Percentiles rank a stretch among this genome's conserved stretches.
phyloP scores from a whole-genome alignment of 2,113 vertebrate species.

The Manacus vitellinus region DNA sequence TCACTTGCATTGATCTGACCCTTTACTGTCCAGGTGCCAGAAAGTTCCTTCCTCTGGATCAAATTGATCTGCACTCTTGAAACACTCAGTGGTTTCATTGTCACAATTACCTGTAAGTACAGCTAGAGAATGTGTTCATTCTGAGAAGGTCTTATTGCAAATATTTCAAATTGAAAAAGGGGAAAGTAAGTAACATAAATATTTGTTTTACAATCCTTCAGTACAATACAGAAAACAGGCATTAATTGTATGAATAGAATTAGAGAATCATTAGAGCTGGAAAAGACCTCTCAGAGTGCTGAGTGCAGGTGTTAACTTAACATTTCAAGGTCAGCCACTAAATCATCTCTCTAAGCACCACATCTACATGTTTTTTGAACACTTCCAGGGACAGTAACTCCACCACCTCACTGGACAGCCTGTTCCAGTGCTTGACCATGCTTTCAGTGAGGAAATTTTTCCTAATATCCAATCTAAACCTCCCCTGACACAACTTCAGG shows the following conservation, averaged over 20 bases:
- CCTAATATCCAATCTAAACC: background rate
- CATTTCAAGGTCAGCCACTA: background rate
- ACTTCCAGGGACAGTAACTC: background rate
- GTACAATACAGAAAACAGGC: background rate
- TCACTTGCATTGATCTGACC: background rate
- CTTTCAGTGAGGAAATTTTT: background rate
- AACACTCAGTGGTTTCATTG: background rate
- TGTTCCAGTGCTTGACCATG: accelerated
- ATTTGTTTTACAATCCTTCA: background rate
- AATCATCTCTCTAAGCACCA: background rate
- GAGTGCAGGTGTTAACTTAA: no score
- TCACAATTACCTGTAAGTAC: background rate
- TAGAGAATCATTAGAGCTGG: background rate
- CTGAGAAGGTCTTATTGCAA: background rate
- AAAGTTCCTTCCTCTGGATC: background rate
- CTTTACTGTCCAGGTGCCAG: background rate
- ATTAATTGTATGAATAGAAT: background rate
- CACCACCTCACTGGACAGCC: background rate
- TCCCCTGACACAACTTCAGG: background rate
- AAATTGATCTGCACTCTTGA: background rate
- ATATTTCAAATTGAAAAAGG: background rate
- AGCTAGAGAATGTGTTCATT: background rate
- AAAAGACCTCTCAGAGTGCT: background rate
- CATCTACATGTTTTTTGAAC: background rate
- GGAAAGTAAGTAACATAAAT: background rate